Conservation (phyloP, 2,888 invertebrate species). For the Cryptophagus acutangulus region DNA sequence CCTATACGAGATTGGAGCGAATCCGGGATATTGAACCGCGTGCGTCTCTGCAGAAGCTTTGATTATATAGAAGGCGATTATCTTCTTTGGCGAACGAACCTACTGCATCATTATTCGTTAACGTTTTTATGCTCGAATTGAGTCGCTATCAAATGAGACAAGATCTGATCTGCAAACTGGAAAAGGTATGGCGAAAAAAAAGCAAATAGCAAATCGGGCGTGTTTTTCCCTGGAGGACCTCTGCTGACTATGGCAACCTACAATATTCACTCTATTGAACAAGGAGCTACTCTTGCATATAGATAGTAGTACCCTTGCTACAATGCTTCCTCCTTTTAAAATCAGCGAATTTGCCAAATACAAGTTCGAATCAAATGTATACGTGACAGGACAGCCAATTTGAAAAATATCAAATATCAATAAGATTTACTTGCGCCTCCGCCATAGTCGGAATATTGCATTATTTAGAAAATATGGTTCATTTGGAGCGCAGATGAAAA, state of each 20-base stretch:
- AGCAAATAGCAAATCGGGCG: constrained; percentile 28
- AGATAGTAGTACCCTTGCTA: too few relatives aligned
- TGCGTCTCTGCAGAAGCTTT: constrained; percentile 30
- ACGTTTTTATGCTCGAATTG: constrained; percentile 23
- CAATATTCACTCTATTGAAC: constrained; percentile 4
- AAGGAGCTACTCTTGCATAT: constrained; percentile 1
- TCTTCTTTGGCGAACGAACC: constrained; percentile 23
- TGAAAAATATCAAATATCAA: constrained; percentile 9
- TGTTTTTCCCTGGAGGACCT: constrained; percentile 20
- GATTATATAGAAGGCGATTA: constrained; percentile 38
- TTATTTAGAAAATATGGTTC: too few relatives aligned
- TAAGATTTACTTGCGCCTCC: constrained; percentile 6
- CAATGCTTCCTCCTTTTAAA: constrained; percentile 5
- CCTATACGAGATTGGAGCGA: constrained; percentile 9
- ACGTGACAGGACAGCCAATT: constrained; percentile 12
- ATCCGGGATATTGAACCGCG: constrained; percentile 23
- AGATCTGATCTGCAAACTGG: constrained; percentile 14
- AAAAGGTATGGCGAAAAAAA: constrained; percentile 20
- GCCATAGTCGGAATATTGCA: too few relatives aligned
- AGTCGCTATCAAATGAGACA: constrained; percentile 20
- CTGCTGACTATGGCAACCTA: constrained; percentile 6
- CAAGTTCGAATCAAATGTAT: constrained; percentile 12
- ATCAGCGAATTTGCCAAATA: constrained; percentile 12
- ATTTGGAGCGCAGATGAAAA: too few relatives aligned
- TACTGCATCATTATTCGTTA: constrained; percentile 33